phyloP scores from a whole-genome alignment of 2,888 invertebrate species.

The Monochamus alternatus region DNA sequence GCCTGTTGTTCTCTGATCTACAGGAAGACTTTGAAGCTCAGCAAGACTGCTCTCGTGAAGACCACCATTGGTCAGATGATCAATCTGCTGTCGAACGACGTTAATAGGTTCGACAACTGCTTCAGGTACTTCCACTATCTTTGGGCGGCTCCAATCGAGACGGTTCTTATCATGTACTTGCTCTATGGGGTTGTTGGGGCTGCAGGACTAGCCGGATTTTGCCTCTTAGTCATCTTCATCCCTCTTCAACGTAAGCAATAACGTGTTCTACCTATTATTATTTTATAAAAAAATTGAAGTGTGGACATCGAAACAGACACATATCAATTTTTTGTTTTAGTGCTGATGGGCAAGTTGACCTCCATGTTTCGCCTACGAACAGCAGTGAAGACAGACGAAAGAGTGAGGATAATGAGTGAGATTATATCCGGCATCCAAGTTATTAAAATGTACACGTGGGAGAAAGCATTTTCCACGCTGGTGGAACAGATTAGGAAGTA shows the following conservation, averaged over 20 bases:
- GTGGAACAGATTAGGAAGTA: slow-evolving; percentile 67
- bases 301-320: background rate
- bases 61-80: slow-evolving; percentile 80
- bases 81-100: slow-evolving; percentile 84
- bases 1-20: slow-evolving; percentile 76
- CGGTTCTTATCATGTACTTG: slow-evolving; percentile 80
- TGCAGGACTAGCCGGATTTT: slow-evolving; percentile 73
- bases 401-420: slow-evolving; percentile 81
- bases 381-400: slow-evolving; percentile 74
- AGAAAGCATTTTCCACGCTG: slow-evolving; percentile 76
- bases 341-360: slow-evolving; percentile 61
- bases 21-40: slow-evolving; percentile 80
- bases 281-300: too few species aligned
- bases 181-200: slow-evolving; percentile 76
- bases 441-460: slow-evolving; percentile 85
- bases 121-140: slow-evolving; percentile 86
- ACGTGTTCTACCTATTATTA: too few species aligned
- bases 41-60: slow-evolving; percentile 87
- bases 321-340: slow-evolving; percentile 48
- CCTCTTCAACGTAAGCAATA: slow-evolving; percentile 70
- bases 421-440: slow-evolving; percentile 80
- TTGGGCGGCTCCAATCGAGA: slow-evolving; percentile 86
- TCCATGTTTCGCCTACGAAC: slow-evolving; percentile 68
- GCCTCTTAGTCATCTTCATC: slow-evolving; percentile 71
- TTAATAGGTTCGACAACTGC: slow-evolving; percentile 88